Evolutionary conservation across 1,140 invertebrate genomes (phyloP).

Genomic region (Euborellia annulipes): DNA sequence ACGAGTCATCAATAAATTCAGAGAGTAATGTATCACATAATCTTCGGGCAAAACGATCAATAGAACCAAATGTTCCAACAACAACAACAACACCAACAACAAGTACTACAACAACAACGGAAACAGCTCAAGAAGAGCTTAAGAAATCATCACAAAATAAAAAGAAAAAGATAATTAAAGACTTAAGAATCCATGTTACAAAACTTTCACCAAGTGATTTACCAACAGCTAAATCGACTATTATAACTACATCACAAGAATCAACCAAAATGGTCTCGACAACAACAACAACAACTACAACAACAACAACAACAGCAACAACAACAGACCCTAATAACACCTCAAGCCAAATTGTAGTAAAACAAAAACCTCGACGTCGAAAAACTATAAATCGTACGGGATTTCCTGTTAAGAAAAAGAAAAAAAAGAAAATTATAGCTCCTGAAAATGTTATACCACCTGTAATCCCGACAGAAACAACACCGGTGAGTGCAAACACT

Average conservation of each 20-base stretch:
- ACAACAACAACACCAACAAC: too few relatives aligned
- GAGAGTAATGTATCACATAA: not conserved
- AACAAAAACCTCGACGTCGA: constrained; percentile 52
- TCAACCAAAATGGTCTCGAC: constrained; percentile 31
- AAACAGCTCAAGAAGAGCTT: constrained; percentile 4
- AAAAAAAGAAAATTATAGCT: constrained; percentile 49
- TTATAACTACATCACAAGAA: not conserved
- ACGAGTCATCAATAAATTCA: too few relatives aligned
- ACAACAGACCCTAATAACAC: constrained; percentile 11
- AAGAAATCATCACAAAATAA: constrained; percentile 17
- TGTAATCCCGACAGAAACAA: too few relatives aligned
- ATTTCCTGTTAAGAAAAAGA: constrained; percentile 69
- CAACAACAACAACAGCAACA: constrained; percentile 18
- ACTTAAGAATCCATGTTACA: constrained; percentile 34
- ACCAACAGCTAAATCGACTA: constrained; percentile 15
- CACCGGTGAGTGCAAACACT: too few relatives aligned
- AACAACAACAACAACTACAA: constrained; percentile 11
- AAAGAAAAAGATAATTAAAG: constrained; percentile 35
- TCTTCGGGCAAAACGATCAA: constrained; percentile 1
- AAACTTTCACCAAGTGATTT: constrained; percentile 29
- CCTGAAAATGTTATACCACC: too few relatives aligned
- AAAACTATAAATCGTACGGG: constrained; percentile 71
- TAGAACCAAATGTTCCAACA: too few relatives aligned
- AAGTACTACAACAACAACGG: too few relatives aligned
- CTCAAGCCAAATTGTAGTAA: constrained; percentile 21